Evolutionary conservation across 2,113 vertebrate genomes (phyloP), one percentile per base, ranked within the genome.

Genomic region (Takifugu flavidus): DNA sequence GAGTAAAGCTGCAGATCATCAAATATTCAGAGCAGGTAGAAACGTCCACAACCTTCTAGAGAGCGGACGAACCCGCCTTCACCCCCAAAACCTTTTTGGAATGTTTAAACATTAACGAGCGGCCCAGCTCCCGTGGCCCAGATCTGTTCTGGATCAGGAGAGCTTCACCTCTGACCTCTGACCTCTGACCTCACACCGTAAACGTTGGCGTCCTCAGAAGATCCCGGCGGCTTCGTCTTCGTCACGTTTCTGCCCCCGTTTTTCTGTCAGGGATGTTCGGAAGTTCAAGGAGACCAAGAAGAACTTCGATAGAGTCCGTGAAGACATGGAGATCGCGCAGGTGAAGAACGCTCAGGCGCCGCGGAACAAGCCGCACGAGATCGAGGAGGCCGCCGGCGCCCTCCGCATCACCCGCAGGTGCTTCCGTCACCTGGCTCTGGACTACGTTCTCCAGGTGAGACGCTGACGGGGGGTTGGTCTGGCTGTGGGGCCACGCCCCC

Each of bases 271-370:
- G 47, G 97, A 99, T 0, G 95, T 99, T 11, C 82, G 96, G 5
- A 98, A 95, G 70, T 98, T 99, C 88, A 99, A 99, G 84, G 97
- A 99, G 74, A 98, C 95, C 3, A 99, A 98, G 91, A 99, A 99
- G 86, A 94, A 98, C 78, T 98, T 99, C 5, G 97, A 99, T 67
- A 90, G 90, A 26, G 95, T 99, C 47, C 86, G 96, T 0, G 97
- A 99, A 70, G 97, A 99, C 57, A 85, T 98, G 94, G 97, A 99
- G 62, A 91, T 98, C 1, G 94, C 96, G 0, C 92, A 98, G 87
- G 96, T 95, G 88, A 95, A 96, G 90, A 98, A 98, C 0, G 97
- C 97, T 1, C 97, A 99, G 87, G 96, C 95, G 0, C 94, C 97
- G 0, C 89, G 94, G 29, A 96, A 95, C 90, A 96, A 97, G 6